Base-by-base conservation (phyloP, 1,140 invertebrate species). In the Caenorhabditis briggsae region DNA sequence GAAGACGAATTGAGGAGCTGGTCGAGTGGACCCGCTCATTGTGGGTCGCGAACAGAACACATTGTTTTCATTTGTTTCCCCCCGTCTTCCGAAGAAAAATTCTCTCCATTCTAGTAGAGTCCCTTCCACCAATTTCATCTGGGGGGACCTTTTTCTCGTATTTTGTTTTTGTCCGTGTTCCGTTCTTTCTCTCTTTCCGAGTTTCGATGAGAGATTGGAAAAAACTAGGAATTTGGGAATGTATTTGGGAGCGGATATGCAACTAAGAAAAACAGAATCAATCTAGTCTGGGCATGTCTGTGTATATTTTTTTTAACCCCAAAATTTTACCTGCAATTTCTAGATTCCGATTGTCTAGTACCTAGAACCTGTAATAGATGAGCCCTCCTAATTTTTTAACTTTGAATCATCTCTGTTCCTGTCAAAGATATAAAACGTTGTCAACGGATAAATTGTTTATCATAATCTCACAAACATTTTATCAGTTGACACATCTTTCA, bases 11-110 rank as follows among this genome's bases (percentile, higher is more conserved):
- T 16, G 58, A 18, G 58, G 20, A 9, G 16, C 8, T 9, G 33
- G 23, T 14, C 61, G 12, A 20, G 11, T 11, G 11, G 61, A 41
- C 33, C 33, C 33, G 33, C 33, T 33, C 33, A 33, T 33, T 33
- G 33, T 33, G 50, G 50, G 11, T 16, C 50, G 50, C 50, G 50
- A 53, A 53, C 50, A n/a, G 61, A 43, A 70, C 65, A 70, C 65
- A 48, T 43, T 70, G 41, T 48, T 48, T 70, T 70, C 65, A 70
- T 70, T 70, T 70, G 65, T 70, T 46, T 78, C 70, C n/a, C 70
- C 46, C 70, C 7, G 3, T 61, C 23, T 61, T 46, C 41, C 64
- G 25, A 33, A 25, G 16, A 59, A 59, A 64, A 25, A 23, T 70
- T 20, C 16, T 46, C 64, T 41, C 46, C 64, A 16, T 70, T 46